Evolutionary conservation across 2,797 vertebrate genomes (phyloP).

Genomic region (Scleropages formosus): DNA sequence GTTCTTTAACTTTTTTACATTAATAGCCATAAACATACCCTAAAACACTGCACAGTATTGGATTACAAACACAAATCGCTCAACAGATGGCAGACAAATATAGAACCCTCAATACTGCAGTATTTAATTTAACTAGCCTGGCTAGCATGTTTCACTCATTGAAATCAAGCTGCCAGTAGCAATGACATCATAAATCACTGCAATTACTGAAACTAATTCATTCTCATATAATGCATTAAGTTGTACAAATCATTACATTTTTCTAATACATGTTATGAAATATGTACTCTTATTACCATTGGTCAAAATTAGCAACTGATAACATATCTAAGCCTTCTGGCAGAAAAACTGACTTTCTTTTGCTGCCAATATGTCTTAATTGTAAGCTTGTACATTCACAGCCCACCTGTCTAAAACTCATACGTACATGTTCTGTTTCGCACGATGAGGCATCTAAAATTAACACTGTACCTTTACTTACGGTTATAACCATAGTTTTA

Average conservation of each 20-base stretch:
- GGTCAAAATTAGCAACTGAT: background rate
- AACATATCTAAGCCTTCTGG: background rate
- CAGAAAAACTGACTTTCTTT: constrained; percentile 4
- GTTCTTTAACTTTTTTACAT: background rate
- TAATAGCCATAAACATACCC: constrained; percentile 6
- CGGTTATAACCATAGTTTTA: no score
- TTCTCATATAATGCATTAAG: background rate
- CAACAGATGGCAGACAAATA: constrained; percentile 19
- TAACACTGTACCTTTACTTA: no score
- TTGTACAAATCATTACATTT: background rate
- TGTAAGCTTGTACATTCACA: constrained; percentile 2
- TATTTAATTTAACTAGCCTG: constrained; percentile 10
- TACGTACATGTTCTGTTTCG: no score
- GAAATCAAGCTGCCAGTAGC: background rate
- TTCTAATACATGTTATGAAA: background rate
- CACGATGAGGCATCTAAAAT: no score
- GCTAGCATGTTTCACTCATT: constrained; percentile 7
- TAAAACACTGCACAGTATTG: constrained; percentile 19
- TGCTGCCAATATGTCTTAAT: background rate
- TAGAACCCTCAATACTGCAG: background rate
- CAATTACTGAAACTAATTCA: constrained; percentile 17
- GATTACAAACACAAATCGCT: constrained; percentile 16
- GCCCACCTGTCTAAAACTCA: background rate
- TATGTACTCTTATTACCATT: background rate
- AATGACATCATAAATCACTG: background rate